Base-by-base conservation (phyloP, 2,888 invertebrate species). In the Siphlonurus alternatus region DNA sequence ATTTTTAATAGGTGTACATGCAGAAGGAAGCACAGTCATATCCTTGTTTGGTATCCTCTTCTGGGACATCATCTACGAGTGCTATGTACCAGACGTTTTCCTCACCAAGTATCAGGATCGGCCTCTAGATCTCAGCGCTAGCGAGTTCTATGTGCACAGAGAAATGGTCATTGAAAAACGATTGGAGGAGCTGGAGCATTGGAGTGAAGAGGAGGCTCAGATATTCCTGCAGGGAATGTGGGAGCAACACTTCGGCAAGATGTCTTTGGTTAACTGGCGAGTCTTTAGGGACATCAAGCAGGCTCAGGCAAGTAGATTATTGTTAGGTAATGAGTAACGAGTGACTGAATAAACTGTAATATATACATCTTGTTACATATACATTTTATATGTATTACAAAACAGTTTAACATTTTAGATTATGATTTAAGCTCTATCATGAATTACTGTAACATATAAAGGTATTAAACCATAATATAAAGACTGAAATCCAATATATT, bases 21-120 rank as follows among this genome's bases (percentile, higher is more conserved):
- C 84, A 71, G 89, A 90, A 74, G 86, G 88, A 1, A 75, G 80
- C 1, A 78, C 86, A 19, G 77, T 87, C 3, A 77, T 77, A 2
- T 80, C 82, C 0, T 73, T 89, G 64, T 86, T 86, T 73, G 78
- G 78, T 53, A 75, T 87, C 0, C 74, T 88, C 5, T 89, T 92
- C 74, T 93, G 91, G 90, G 87, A 91, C 68, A 82, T 89, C 1
- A 82, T 93, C 61, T 88, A 83, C 70, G 72, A 75, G 64, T 68
- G 73, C 15, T 77, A 79, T 67, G 75, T 84, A 18, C 76, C 79
- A 0, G 86, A 88, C 66, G 77, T 82, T 15, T 92, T 88, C 74
- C 76, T 87, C 59, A 81, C 81, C 1, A 75, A 76, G 2, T 83
- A 82, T 72, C 90, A 91, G 73, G 71, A 74, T 2, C 78, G 77